phyloP scores from a whole-genome alignment of 2,113 vertebrate genomes.

The Semicossyphus pulcher region DNA sequence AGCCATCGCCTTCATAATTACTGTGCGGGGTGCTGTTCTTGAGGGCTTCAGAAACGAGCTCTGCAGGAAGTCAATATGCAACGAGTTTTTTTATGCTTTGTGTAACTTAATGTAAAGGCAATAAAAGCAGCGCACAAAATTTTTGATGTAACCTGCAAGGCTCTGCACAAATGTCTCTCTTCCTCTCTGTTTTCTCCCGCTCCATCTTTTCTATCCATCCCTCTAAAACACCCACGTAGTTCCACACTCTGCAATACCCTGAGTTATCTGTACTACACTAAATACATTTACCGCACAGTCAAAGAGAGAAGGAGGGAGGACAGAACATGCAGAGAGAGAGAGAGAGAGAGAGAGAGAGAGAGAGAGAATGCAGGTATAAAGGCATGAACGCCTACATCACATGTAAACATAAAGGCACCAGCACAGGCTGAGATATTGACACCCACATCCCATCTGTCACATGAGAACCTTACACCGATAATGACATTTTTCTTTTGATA shows the following conservation, averaged over 20 bases:
- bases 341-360: conserved; percentile 10
- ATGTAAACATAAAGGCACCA: conserved; percentile 51
- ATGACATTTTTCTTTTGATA: conserved; percentile 57
- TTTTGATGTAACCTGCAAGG: conserved; percentile 7
- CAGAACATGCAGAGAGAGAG: background rate
- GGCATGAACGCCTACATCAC: conserved; percentile 55
- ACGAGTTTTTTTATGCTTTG: too few relatives aligned
- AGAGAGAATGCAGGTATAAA: conserved; percentile 60
- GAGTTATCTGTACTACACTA: conserved; percentile 32
- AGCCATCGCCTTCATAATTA: too few relatives aligned
- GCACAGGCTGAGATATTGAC: conserved; percentile 60
- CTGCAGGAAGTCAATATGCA: too few relatives aligned
- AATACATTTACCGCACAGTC: conserved; percentile 41
- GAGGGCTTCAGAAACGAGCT: too few relatives aligned
- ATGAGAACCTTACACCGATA: conserved; percentile 52
- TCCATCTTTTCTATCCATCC: conserved; percentile 23
- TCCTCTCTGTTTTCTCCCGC: background rate
- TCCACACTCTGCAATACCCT: conserved; percentile 22
- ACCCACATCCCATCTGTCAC: conserved; percentile 74
- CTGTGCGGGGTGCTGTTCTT: too few relatives aligned
- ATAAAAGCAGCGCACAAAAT: too few relatives aligned
- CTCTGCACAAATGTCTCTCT: background rate
- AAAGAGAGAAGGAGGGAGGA: conserved; percentile 25
- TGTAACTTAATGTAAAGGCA: too few relatives aligned
- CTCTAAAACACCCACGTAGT: conserved; percentile 51